These are phyloP conservation scores for Cepaea nemoralis DNA, from an alignment of 1,140 invertebrate genomes.

Conservation along the genomic window DNA sequence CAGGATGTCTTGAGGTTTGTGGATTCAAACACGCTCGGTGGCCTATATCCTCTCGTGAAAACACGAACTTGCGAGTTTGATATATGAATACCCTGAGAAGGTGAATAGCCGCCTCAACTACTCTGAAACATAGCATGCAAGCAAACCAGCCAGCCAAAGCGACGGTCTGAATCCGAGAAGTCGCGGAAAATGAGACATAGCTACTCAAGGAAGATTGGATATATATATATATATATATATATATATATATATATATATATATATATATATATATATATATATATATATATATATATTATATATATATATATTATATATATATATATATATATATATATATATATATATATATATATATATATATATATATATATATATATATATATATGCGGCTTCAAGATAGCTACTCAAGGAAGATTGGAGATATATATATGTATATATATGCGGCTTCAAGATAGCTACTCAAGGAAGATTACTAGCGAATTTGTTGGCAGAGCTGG, in stretches of 20 bases:
- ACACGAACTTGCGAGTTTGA: too few relatives aligned
- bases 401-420: neutral
- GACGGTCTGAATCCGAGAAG: too few relatives aligned
- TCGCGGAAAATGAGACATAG: neutral
- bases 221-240: neutral
- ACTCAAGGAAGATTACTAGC: neutral
- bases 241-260: slow-evolving; percentile 17
- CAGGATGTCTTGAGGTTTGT: too few relatives aligned
- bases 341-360: slow-evolving; percentile 20
- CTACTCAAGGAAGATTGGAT: neutral
- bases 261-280: slow-evolving; percentile 25
- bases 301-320: too few relatives aligned
- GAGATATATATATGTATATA: slow-evolving; percentile 25
- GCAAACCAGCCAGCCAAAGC: too few relatives aligned
- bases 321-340: slow-evolving; percentile 10
- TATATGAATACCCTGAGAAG: too few relatives aligned
- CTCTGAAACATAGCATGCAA: too few relatives aligned
- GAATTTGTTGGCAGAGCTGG: too few relatives aligned
- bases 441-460: neutral
- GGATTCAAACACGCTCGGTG: too few relatives aligned
- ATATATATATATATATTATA: slow-evolving; percentile 8
- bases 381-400: neutral
- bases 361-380: slow-evolving; percentile 22
- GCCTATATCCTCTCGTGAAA: too few relatives aligned
- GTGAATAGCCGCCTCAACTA: too few relatives aligned